Conservation (phyloP, 2,113 vertebrate species). For the Alethe castanea region DNA sequence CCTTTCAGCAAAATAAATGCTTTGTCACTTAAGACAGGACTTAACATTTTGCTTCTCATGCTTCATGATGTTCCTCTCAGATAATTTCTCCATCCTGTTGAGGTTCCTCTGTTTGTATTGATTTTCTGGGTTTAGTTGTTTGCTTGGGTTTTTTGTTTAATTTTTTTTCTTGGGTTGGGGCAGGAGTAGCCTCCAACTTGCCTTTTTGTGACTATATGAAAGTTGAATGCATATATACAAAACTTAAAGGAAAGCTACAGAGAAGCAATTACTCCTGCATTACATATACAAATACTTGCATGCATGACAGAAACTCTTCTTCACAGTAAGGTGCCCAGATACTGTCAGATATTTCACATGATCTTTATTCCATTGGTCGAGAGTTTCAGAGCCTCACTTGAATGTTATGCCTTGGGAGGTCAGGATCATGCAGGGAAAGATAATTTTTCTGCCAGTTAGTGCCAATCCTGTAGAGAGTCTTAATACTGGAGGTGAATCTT, state of each 20-base stretch:
- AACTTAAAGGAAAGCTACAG: background rate
- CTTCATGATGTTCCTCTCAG: background rate
- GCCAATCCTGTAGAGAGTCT: background rate
- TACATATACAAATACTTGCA: background rate
- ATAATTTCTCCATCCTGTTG: rapidly evolving
- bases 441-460: slow-evolving; percentile 41
- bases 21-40: background rate
- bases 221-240: background rate
- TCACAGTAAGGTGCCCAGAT: background rate
- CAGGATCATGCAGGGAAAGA: slow-evolving; percentile 44
- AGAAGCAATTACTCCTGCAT: background rate
- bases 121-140: background rate
- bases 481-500: slow-evolving; percentile 42
- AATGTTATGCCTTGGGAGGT: slow-evolving; percentile 15
- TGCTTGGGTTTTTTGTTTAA: background rate
- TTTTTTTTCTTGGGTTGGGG: background rate
- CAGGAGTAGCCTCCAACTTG: background rate
- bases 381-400: background rate
- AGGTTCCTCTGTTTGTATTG: background rate
- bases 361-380: slow-evolving; percentile 30
- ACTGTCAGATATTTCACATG: background rate
- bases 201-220: background rate
- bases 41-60: background rate
- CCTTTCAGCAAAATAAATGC: background rate
- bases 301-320: background rate